A percentile compares a stretch with the other conserved stretches of the same genome.
Conservation (phyloP, 1,140 invertebrate genomes). For the Atta colombica region DNA sequence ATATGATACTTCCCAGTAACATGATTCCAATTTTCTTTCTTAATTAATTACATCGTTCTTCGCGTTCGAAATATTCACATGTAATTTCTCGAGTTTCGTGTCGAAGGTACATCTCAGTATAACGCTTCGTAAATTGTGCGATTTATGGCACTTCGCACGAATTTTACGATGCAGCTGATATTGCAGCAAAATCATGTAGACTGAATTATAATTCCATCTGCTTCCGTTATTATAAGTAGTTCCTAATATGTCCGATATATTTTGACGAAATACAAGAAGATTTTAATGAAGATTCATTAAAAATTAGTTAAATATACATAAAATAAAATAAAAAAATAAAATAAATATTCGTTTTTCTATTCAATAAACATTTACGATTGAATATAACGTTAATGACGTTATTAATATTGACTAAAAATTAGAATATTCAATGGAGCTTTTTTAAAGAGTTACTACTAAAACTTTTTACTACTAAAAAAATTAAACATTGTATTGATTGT, state of each 20-base stretch:
- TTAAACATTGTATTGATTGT: background rate
- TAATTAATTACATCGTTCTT: background rate
- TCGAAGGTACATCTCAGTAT: background rate
- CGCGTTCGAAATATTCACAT: background rate
- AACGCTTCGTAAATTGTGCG: conserved; percentile 26
- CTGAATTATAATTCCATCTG: conserved; percentile 20
- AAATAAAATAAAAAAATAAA: background rate
- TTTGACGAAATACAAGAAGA: background rate
- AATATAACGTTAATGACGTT: background rate
- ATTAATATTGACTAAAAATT: background rate
- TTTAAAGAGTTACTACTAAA: background rate
- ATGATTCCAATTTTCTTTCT: background rate
- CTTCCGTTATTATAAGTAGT: conserved; percentile 5
- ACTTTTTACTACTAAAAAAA: background rate
- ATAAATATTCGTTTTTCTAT: background rate
- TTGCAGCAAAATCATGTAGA: conserved; percentile 1
- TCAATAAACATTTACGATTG: background rate
- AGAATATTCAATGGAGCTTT: background rate
- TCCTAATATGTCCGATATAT: background rate
- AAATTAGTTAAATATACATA: background rate
- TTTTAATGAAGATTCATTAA: background rate
- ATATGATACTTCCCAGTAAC: background rate
- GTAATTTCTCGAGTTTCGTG: background rate
- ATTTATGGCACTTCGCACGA: conserved; percentile 28
- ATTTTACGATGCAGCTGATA: conserved; percentile 49